Percentiles rank a stretch among this genome's conserved stretches.
Evolutionary conservation across 2,888 invertebrate genomes (phyloP).

Genomic region (Monopis laevigella): DNA sequence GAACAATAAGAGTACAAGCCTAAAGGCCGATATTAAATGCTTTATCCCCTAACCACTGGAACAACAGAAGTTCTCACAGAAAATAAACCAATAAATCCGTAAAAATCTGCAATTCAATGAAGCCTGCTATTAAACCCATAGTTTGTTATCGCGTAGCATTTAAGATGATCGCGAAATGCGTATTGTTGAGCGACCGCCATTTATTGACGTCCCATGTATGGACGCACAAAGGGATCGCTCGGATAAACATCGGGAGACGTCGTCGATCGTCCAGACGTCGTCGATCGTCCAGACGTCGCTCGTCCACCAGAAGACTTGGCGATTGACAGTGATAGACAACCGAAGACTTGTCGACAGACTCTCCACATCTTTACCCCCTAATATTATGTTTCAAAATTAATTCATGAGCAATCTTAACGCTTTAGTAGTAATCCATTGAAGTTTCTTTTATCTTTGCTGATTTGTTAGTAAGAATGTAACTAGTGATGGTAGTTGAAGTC

Average conservation of each 20-base stretch:
- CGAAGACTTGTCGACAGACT: constrained; percentile 22
- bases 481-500: no score
- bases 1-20: no score
- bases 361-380: no score
- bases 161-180: constrained; percentile 11
- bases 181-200: constrained; percentile 29
- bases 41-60: no score
- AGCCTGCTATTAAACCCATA: constrained; percentile 1
- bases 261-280: constrained; percentile 31
- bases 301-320: constrained; percentile 26
- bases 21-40: no score
- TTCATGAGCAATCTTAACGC: no score
- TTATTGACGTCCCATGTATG: constrained; percentile 59
- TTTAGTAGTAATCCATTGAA: no score
- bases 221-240: constrained; percentile 43
- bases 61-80: no score
- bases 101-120: constrained; percentile 10
- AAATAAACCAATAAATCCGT: neutral
- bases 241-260: constrained; percentile 44
- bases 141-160: constrained; percentile 6
- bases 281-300: constrained; percentile 22
- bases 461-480: no score
- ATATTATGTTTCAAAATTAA: no score
- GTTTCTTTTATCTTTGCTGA: no score
- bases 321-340: constrained; percentile 58